phyloP scores from a whole-genome alignment of 2,888 invertebrate species.

The Microchrysa polita region DNA sequence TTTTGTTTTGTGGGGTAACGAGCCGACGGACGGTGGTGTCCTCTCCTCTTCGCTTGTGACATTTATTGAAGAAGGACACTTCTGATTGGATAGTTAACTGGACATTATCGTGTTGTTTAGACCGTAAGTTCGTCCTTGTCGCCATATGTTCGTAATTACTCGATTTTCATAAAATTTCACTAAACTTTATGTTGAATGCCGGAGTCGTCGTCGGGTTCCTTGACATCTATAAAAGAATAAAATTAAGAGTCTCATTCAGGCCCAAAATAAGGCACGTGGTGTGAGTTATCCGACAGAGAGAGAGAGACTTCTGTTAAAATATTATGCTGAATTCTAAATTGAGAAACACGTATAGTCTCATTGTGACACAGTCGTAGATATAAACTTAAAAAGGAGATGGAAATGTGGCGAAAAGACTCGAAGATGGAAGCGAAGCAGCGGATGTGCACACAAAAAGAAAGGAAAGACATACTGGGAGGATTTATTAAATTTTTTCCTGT shows the following conservation, averaged over 20 bases:
- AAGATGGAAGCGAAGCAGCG: background rate
- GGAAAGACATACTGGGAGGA: conserved; percentile 21
- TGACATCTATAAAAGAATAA: conserved; percentile 7
- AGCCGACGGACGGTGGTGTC: background rate
- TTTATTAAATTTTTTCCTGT: conserved; percentile 43
- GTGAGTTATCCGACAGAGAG: conserved; percentile 25
- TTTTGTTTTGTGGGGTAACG: conserved; percentile 10
- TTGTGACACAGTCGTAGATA: conserved; percentile 8
- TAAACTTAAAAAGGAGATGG: background rate
- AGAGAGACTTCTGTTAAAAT: conserved; percentile 23
- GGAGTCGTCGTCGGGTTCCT: background rate
- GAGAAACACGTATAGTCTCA: conserved; percentile 20
- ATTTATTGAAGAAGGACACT: background rate
- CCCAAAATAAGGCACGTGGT: background rate
- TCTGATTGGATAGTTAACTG: conserved; percentile 44
- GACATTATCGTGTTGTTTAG: conserved; percentile 50
- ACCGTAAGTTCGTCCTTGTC: conserved; percentile 35
- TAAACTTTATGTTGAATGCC: background rate
- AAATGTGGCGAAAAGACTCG: background rate
- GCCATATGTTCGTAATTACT: conserved; percentile 40
- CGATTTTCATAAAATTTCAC: conserved; percentile 37
- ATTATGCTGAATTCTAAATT: conserved; percentile 5
- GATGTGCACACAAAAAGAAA: conserved; percentile 24
- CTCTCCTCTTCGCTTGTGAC: background rate
- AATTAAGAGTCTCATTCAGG: conserved; percentile 9